A percentile compares a stretch with the other conserved stretches of the same genome.
These are phyloP conservation scores for Scaptomyza parva DNA, from an alignment of 2,888 invertebrate species.

Conservation along the genomic window DNA sequence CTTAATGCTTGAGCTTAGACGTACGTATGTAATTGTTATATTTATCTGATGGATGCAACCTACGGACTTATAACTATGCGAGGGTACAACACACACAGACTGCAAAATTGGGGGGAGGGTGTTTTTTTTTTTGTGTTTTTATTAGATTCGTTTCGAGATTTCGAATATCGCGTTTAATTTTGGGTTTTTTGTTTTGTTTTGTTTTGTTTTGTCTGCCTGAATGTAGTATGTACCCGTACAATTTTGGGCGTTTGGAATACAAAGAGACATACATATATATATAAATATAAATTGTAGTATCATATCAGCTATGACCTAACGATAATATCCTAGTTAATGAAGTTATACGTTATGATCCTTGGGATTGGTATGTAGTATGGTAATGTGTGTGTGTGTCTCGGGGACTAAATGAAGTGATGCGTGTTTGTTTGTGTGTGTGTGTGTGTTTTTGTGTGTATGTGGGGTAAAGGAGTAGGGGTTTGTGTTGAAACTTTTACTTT, in stretches of 20 bases:
- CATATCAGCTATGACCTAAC: conserved; percentile 42
- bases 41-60: conserved; percentile 3
- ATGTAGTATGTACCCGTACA: background rate
- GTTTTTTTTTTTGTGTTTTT: background rate
- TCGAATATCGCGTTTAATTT: background rate
- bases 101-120: background rate
- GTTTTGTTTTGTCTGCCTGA: background rate
- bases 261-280: conserved; percentile 7
- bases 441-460: conserved; percentile 6
- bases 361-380: conserved; percentile 12
- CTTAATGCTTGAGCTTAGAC: conserved; percentile 23
- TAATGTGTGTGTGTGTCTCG: background rate
- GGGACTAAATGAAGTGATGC: background rate
- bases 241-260: conserved; percentile 19
- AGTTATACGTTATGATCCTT: conserved; percentile 22
- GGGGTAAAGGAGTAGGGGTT: conserved; percentile 3
- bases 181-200: background rate
- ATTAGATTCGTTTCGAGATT: background rate
- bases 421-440: conserved; percentile 1
- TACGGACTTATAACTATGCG: conserved; percentile 19
- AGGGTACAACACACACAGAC: conserved; percentile 2
- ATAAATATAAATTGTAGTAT: conserved; percentile 4
- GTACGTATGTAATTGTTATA: conserved; percentile 5
- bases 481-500: conserved; percentile 28
- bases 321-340: conserved; percentile 39